Conservation (phyloP, 2,888 invertebrate species). For the Hololepta plana region DNA sequence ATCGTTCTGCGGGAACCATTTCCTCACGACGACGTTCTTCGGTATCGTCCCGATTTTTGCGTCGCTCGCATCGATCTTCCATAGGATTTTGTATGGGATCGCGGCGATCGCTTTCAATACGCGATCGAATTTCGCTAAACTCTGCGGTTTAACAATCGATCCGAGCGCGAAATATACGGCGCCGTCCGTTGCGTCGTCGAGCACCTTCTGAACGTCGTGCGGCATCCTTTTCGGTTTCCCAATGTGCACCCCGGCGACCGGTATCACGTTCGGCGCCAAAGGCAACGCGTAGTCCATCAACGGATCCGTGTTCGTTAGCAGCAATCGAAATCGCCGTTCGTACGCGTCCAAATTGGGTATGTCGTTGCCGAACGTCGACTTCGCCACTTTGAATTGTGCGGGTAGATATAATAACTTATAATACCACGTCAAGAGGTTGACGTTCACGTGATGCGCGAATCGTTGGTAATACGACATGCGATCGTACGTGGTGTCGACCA, state of each 20-base stretch:
- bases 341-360: slow-evolving; percentile 13
- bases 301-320: slow-evolving; percentile 17
- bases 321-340: slow-evolving; percentile 14
- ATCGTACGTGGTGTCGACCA: slow-evolving; percentile 10
- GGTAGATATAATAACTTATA: slow-evolving; percentile 8
- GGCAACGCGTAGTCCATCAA: slow-evolving; percentile 16
- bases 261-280: slow-evolving; percentile 20
- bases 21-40: slow-evolving; percentile 17
- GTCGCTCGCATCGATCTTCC: slow-evolving; percentile 21
- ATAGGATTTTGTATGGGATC: too few species aligned
- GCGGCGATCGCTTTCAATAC: too few species aligned
- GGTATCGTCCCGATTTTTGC: slow-evolving; percentile 16
- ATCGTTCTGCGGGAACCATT: slow-evolving; percentile 23
- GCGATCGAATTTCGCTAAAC: slow-evolving; percentile 13
- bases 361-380: slow-evolving; percentile 13
- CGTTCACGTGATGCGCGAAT: slow-evolving; percentile 12
- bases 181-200: slow-evolving; percentile 16
- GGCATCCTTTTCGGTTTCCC: slow-evolving; percentile 14
- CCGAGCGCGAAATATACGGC: slow-evolving; percentile 21
- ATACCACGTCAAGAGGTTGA: slow-evolving; percentile 5
- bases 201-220: slow-evolving; percentile 7
- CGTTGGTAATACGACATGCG: slow-evolving; percentile 14
- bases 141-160: slow-evolving; percentile 14
- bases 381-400: slow-evolving; percentile 10
- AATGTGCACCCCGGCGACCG: slow-evolving; percentile 21